Conservation (phyloP, 2,797 vertebrate species). For the Phalloptychus januarius region DNA sequence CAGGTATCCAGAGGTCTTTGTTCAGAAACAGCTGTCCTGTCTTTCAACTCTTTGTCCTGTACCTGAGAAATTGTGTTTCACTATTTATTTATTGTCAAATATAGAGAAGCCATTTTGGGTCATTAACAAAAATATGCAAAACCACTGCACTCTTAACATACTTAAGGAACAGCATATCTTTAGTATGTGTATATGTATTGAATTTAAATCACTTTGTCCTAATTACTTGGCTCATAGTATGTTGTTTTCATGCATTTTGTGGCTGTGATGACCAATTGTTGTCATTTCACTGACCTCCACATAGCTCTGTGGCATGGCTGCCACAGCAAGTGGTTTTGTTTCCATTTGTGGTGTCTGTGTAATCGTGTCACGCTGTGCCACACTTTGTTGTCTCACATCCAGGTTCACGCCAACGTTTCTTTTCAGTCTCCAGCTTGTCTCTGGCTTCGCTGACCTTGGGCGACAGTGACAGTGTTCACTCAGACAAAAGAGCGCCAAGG, state of each 20-base stretch:
- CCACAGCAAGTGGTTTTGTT: slow-evolving; percentile 65
- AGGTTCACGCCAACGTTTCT: slow-evolving; percentile 89
- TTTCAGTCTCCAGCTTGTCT: slow-evolving; percentile 97
- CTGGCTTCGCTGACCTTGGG: slow-evolving; percentile 93
- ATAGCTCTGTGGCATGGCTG: slow-evolving; percentile 49
- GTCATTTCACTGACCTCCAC: slow-evolving; percentile 3
- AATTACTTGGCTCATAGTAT: not conserved
- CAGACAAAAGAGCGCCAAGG: slow-evolving; percentile 93
- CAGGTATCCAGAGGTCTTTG: slow-evolving; percentile 85
- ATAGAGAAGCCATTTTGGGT: no score
- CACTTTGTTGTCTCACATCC: slow-evolving; percentile 72
- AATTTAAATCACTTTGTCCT: not conserved
- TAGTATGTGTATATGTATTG: not conserved
- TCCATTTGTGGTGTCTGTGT: slow-evolving; percentile 54
- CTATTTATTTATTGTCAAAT: not conserved
- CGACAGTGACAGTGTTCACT: slow-evolving; percentile 90
- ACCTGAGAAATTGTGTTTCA: slow-evolving; percentile 46
- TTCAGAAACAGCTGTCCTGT: slow-evolving; percentile 32
- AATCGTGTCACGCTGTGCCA: slow-evolving; percentile 63
- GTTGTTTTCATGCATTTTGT: slow-evolving; percentile 10
- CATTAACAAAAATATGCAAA: not conserved
- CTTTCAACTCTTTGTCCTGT: slow-evolving; percentile 72
- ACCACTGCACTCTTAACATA: not conserved
- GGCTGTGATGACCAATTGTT: not conserved
- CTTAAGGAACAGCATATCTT: slow-evolving; percentile 15